phyloP scores from a whole-genome alignment of 2,113 vertebrate species.

The Tachysurus vachellii region DNA sequence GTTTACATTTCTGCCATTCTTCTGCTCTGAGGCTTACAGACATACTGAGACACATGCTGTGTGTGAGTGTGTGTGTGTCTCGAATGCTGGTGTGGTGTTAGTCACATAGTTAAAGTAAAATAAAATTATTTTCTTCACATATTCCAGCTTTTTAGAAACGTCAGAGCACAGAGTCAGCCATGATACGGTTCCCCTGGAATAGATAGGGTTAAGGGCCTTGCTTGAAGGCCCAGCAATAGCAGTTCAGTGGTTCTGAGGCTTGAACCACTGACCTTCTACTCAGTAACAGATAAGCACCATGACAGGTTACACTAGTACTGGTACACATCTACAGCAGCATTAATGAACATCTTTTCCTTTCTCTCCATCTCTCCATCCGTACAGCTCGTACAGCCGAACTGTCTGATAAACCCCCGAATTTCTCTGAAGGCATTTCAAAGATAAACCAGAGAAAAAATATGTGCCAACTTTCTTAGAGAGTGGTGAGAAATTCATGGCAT shows the following conservation, averaged over 20 bases:
- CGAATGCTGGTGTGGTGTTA: not conserved
- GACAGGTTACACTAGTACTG: not conserved
- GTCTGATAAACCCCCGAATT: not conserved
- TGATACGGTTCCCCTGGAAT: not conserved
- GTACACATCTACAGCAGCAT: not conserved
- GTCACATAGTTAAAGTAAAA: not conserved
- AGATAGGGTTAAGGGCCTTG: not conserved
- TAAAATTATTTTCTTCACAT: not conserved
- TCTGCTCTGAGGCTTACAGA: not conserved
- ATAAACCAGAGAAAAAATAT: not conserved
- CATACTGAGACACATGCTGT: not conserved
- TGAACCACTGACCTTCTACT: not conserved
- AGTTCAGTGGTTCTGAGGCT: not conserved
- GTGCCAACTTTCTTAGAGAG: too few species aligned
- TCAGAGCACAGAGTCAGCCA: not conserved
- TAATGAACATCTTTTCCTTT: not conserved
- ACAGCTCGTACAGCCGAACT: too few species aligned
- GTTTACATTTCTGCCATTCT: conserved; percentile 45
- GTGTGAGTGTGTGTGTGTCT: not conserved
- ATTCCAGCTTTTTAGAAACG: not conserved
- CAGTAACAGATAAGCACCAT: not conserved
- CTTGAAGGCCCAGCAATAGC: not conserved
- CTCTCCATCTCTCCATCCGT: not conserved
- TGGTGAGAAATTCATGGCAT: not conserved
- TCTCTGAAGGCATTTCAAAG: not conserved